phyloP scores from a whole-genome alignment of 2,113 vertebrate species.

The Empidonax alnorum region DNA sequence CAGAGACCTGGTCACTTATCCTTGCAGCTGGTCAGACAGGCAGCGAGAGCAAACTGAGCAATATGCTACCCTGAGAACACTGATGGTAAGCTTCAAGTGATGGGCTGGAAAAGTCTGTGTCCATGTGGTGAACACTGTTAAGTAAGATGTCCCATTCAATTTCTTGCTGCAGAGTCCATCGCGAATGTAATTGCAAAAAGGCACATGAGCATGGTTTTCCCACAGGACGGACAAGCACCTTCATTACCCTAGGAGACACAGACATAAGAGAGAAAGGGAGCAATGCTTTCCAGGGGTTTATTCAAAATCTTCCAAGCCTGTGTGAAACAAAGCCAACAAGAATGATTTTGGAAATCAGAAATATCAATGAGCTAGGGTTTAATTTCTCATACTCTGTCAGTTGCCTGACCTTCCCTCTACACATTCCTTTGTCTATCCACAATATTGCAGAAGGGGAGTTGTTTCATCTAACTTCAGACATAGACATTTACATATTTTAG shows the following conservation, averaged over 20 bases:
- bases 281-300: not conserved
- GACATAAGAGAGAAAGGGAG: not conserved
- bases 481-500: not conserved
- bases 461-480: not conserved
- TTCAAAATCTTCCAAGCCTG: not conserved
- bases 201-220: accelerated
- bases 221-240: not conserved
- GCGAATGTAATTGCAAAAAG: not conserved
- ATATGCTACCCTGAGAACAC: not conserved
- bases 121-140: not conserved
- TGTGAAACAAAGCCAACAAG: not conserved
- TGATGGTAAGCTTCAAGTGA: not conserved
- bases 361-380: not conserved
- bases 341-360: not conserved
- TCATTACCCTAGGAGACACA: not conserved
- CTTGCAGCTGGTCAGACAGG: not conserved
- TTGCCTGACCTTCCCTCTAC: not conserved
- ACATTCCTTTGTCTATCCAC: not conserved
- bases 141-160: not conserved
- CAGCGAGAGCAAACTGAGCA: not conserved
- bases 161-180: not conserved
- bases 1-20: not conserved
- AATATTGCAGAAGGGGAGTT: not conserved
- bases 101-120: not conserved
- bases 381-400: not conserved